Percentiles rank a stretch among this genome's conserved stretches.
Conservation (phyloP, 2,888 invertebrate genomes). For the Amblyteles armatorius region DNA sequence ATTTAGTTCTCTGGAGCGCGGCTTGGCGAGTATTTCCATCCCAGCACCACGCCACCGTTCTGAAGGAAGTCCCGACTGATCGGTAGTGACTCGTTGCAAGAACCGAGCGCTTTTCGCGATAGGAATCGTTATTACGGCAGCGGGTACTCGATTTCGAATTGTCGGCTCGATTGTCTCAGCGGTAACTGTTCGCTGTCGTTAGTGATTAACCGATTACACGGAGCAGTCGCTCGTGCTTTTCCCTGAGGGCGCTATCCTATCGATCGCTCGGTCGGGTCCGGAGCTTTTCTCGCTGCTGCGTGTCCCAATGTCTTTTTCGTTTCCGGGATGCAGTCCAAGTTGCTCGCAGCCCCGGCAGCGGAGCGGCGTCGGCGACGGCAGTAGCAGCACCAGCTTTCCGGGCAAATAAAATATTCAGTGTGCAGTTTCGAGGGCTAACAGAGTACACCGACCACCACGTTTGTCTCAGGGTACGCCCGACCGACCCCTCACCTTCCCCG, state of each 20-base stretch:
- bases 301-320: slow-evolving; percentile 54
- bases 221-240: not conserved
- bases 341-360: slow-evolving; percentile 15
- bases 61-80: not conserved
- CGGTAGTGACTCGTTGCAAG: not conserved
- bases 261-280: slow-evolving; percentile 4
- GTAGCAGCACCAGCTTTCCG: slow-evolving; percentile 53
- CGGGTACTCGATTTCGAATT: not conserved
- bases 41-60: not conserved
- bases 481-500: slow-evolving; percentile 5
- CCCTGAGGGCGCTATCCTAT: not conserved
- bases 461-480: slow-evolving; percentile 55
- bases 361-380: slow-evolving; percentile 17
- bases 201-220: not conserved
- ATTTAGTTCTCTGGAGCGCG: too few species aligned
- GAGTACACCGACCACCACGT: slow-evolving; percentile 41
- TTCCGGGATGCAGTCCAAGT: slow-evolving; percentile 64
- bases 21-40: too few species aligned
- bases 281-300: slow-evolving; percentile 45
- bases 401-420: slow-evolving; percentile 66
- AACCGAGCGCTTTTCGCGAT: not conserved
- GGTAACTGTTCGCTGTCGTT: not conserved
- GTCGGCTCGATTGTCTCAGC: not conserved
- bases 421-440: slow-evolving; percentile 59
- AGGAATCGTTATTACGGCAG: not conserved